Evolutionary conservation across 2,888 invertebrate genomes (phyloP).

Genomic region (Lasiommata megera): DNA sequence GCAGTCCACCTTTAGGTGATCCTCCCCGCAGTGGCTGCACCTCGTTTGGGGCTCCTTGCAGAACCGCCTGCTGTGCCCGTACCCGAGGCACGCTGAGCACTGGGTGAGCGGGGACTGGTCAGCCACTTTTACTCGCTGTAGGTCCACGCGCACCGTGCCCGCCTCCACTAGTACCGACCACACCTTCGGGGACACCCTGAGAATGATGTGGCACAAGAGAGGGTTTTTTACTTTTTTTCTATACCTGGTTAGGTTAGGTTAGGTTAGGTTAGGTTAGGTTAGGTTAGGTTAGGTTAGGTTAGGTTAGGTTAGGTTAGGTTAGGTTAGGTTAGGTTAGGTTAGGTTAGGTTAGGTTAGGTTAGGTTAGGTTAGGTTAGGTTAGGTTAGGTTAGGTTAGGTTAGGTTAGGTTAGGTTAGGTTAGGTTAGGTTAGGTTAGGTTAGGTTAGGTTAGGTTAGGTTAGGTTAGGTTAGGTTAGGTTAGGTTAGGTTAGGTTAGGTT

Average conservation of each 20-base stretch:
- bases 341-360: constrained; percentile 28
- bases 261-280: constrained; percentile 34
- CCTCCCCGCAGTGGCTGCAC: too few species aligned
- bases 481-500: constrained; percentile 26
- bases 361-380: constrained; percentile 28
- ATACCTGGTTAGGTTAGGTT: constrained; percentile 36
- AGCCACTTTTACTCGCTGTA: too few species aligned
- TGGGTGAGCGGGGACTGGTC: too few species aligned
- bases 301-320: constrained; percentile 14
- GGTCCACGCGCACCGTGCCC: too few species aligned
- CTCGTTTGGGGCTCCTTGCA: too few species aligned
- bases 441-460: constrained; percentile 28
- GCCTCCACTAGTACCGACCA: too few species aligned
- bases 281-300: constrained; percentile 38
- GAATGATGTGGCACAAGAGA: too few species aligned
- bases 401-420: constrained; percentile 27
- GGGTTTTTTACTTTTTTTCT: too few species aligned
- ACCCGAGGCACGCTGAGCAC: too few species aligned
- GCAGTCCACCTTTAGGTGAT: too few species aligned
- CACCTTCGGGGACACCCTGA: too few species aligned
- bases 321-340: constrained; percentile 23
- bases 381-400: constrained; percentile 26
- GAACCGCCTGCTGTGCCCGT: too few species aligned
- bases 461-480: constrained; percentile 24
- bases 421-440: constrained; percentile 28